Evolutionary conservation across 2,888 invertebrate genomes (phyloP).

Genomic region (Drosophila greeni): DNA sequence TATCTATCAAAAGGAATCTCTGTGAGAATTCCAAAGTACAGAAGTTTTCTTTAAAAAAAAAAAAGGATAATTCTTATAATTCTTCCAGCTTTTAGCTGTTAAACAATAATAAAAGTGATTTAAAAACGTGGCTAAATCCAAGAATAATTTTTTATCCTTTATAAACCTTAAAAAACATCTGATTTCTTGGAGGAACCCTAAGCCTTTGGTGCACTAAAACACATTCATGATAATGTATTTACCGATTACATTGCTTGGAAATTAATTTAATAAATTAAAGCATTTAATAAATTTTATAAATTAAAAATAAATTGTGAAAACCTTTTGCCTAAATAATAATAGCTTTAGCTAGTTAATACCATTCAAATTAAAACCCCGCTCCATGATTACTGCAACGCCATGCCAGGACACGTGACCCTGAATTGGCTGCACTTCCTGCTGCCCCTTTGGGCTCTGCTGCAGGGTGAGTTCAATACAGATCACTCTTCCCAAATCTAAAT

Average conservation of each 20-base stretch:
- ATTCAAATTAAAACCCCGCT: neutral
- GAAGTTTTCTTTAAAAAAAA: neutral
- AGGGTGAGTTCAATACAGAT: slow-evolving; percentile 41
- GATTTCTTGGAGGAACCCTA: neutral
- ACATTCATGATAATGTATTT: neutral
- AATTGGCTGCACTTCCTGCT: slow-evolving; percentile 32
- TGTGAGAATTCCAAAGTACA: neutral
- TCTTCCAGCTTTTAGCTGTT: neutral
- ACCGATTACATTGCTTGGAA: too few species aligned
- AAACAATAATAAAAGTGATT: neutral
- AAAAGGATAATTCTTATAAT: too few species aligned
- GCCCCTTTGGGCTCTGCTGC: slow-evolving; percentile 46
- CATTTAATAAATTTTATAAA: too few species aligned
- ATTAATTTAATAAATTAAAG: too few species aligned
- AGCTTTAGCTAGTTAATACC: neutral
- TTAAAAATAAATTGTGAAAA: neutral
- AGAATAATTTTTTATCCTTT: too few species aligned
- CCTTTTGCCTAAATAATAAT: too few species aligned
- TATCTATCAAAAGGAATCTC: neutral
- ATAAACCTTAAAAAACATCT: neutral
- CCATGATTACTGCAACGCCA: slow-evolving; percentile 31
- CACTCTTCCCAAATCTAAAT: neutral
- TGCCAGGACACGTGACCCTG: slow-evolving; percentile 44
- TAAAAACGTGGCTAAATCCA: neutral
- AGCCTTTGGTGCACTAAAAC: neutral